Base-by-base conservation (phyloP, 35 echinoderm and acorn worm species). In the Lytechinus variegatus region DNA sequence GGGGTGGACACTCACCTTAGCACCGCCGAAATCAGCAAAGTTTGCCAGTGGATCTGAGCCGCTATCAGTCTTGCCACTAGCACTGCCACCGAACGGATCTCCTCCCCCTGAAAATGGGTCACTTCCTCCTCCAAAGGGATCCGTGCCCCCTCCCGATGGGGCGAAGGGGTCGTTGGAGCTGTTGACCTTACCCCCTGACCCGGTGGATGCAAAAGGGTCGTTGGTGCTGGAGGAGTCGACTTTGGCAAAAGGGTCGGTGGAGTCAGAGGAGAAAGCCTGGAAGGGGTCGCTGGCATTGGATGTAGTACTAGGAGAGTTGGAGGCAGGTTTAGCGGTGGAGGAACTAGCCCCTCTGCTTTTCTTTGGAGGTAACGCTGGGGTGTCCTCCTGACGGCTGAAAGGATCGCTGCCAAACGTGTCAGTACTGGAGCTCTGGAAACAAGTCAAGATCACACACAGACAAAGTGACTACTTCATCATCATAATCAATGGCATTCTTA, bases 11-110 rank as follows among this genome's bases (percentile, higher is more conserved):
- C 61, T 97, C 95, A 99, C 97, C 96, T 97, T 95, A 10, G 95
- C 96, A 93, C 89, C 97, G 8, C 98, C 98, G 96, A 99, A 99
- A 72, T 97, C 97, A 44, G 98, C 97, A 97, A 99, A 99, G 72
- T 95, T 92, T 52, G 97, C 98, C 94, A 99, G 98, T 52, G 97
- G 96, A 94, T 97, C 98, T 28, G 95, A 61, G 14, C 52, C 86
- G 21, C 93, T 55, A n/a, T 53, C 88, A 54, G 95, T 92, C 71
- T 86, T 95, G 51, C 93, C 56, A 79, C 86, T 92, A 87, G 95
- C 61, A 13, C 58, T 29, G 53, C 91, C 90, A 71, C 94, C 94
- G 27, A 97, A 95, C 13, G 97, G 96, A 96, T 97, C 96, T 10
- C 54, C 87, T 86, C 96, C 94, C 79, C 94, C 95, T 79, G 96